Base-by-base conservation (phyloP, 2,113 vertebrate genomes). In the Chaetodon trifascialis region DNA sequence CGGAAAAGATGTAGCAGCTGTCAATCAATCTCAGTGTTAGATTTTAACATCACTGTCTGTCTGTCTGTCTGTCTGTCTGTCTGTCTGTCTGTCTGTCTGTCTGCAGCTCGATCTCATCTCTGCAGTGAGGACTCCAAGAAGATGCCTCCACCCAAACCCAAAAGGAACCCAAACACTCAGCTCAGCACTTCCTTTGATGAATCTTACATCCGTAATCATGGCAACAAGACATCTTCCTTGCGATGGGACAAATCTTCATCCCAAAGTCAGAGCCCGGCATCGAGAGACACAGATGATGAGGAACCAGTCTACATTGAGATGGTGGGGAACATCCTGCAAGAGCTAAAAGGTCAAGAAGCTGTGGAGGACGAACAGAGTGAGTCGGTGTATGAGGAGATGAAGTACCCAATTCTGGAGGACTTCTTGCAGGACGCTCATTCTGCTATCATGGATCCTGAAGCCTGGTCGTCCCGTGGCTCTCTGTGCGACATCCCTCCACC, bases 221-320 rank as follows among this genome's bases (percentile, higher is more conserved):
- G 94, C 42, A 92, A 92, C 64, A 87, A 92, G 90, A 96, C 95
- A 92, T 89, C 95, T 6, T 96, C 97, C 46, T 90, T 95, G 4
- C 94, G 90, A 52, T 94, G 94, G 83, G 96, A 97, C 73, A 92
- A 95, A 30, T 95, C 96, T 0, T 94, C 96, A 0, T 97, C 96
- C 0, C 97, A 96, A 69, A 96, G 95, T 72, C 94, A 96, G 89
- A 96, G 95, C 86, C 95, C 96, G 0, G 92, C 94, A 0, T 85
- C 47, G 88, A 90, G 55, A 30, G 97, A 97, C 85, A 91, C 95
- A 0, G 97, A 97, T 2, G 97, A 98, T 17, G 96, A 97, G 38
- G 98, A 99, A 84, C 97, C 98, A 0, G 97, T 99, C 76, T 99
- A 99, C 91, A 99, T 99, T 23, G 98, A 99, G 95, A 99, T 99